Conservation (phyloP, 2,888 invertebrate genomes). For the Eulithis prunata region DNA sequence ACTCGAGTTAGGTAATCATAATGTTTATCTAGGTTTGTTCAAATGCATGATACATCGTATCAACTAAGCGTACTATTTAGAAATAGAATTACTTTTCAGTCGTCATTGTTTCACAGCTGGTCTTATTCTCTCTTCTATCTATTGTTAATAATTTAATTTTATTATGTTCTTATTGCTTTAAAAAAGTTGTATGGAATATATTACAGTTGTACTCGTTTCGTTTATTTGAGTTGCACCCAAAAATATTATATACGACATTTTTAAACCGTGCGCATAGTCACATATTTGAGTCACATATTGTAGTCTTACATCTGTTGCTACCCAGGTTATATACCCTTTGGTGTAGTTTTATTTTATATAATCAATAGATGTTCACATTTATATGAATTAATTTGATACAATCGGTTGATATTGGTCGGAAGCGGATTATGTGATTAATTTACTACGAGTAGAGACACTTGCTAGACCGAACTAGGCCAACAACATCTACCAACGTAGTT, state of each 20-base stretch:
- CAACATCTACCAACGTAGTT: slow-evolving; percentile 5
- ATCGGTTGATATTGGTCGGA: neutral
- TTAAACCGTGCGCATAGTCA: too few species aligned
- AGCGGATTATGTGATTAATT: slow-evolving; percentile 1
- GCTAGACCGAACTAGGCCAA: slow-evolving; percentile 3
- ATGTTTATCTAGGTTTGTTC: neutral
- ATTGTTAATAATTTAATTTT: too few species aligned
- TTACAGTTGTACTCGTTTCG: too few species aligned
- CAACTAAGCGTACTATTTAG: too few species aligned
- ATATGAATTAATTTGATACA: neutral
- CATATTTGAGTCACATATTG: too few species aligned
- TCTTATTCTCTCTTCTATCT: too few species aligned
- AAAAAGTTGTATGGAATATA: neutral
- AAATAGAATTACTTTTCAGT: too few species aligned
- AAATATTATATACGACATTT: too few species aligned
- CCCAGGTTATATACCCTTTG: neutral
- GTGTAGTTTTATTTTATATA: neutral
- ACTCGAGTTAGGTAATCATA: neutral
- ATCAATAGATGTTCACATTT: neutral
- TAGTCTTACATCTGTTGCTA: neutral
- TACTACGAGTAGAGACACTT: slow-evolving; percentile 2
- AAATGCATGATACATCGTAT: neutral
- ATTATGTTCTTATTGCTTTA: too few species aligned
- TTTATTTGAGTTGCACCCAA: too few species aligned
- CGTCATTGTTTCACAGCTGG: too few species aligned